Base-by-base conservation (phyloP, 2,888 invertebrate species). In the Epinotia brunnichana region DNA sequence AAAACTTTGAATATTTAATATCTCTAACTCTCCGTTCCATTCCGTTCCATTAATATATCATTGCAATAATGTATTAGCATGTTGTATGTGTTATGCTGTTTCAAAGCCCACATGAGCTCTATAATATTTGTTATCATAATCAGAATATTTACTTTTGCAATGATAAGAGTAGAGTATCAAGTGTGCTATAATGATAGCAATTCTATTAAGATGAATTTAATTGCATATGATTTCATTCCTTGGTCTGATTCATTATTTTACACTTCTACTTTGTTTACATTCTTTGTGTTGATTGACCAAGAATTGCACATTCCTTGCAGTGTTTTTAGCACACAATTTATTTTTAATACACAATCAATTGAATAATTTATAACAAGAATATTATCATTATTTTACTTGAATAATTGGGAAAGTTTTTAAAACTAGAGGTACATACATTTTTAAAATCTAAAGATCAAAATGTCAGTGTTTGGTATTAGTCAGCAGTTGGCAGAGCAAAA, bases 181-280 rank as follows among this genome's bases (percentile, higher is more conserved):
- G n/a, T 39, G 10, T 39, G 10, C 13, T 48, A 39, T 39, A 19
- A 53, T 19, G 53, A 21, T 15, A 24, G n/a, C 21, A 1, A n/a
- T 44, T 61, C 4, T 44, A 19, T 21, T 53, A 3, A 59, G n/a
- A 59, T 59, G 4, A 39, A 21, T 24, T 11, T 21, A 66, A 24
- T 54, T 35, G 15, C 64, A 56, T 15, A 13, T 13, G 4, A 53
- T 19, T 21, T n/a, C 35, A 54, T 61, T 17, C 15, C 35, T 35
- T 35, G 60, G 2, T 15, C 21, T 35, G 24, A 51, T 66, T 15
- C 10, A 13, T 3, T 64, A 15, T 41, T 44, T 48, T n/a, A 48
- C 48, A 48, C 48, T 48, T 48, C 2, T 1, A 59, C 63, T 68
- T 68, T 72, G 72, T 70, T 70, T 69, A 74, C 72, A 67, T 68